These are phyloP conservation scores for Volucella zonaria DNA, from an alignment of 2,888 invertebrate species.

Conservation along the genomic window DNA sequence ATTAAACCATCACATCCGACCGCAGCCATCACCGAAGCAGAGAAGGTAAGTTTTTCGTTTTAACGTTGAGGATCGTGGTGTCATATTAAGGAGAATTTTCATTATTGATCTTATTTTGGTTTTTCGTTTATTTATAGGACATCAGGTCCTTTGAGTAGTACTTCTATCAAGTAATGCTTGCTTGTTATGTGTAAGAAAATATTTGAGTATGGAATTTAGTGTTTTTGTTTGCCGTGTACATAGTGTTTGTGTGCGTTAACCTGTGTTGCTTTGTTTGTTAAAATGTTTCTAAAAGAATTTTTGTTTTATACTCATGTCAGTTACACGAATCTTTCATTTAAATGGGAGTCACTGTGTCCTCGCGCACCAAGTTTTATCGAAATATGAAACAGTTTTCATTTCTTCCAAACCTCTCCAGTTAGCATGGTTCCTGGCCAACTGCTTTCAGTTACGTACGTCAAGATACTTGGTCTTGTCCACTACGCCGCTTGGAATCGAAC, in stretches of 20 bases:
- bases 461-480: no score
- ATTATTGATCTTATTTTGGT: constrained; percentile 27
- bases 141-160: constrained; percentile 71
- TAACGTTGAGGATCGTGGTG: no score
- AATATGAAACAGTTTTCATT: no score
- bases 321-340: no score
- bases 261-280: not conserved
- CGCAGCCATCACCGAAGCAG: constrained; percentile 72
- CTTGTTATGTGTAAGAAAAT: constrained; percentile 45
- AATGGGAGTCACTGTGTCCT: no score
- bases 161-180: constrained; percentile 69
- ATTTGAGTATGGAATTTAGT: constrained; percentile 7
- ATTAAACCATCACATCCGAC: constrained; percentile 54
- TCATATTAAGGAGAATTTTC: not conserved
- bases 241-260: constrained; percentile 3
- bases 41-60: constrained; percentile 77
- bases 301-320: not conserved
- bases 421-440: no score
- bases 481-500: no score
- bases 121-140: constrained; percentile 65
- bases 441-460: no score
- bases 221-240: not conserved
- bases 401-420: no score
- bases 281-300: no score
- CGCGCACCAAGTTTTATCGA: no score